Evolutionary conservation across 2,888 invertebrate species (phyloP), one percentile per base, ranked within the genome.

Genomic region (Hirtodrosophila trivittata): DNA sequence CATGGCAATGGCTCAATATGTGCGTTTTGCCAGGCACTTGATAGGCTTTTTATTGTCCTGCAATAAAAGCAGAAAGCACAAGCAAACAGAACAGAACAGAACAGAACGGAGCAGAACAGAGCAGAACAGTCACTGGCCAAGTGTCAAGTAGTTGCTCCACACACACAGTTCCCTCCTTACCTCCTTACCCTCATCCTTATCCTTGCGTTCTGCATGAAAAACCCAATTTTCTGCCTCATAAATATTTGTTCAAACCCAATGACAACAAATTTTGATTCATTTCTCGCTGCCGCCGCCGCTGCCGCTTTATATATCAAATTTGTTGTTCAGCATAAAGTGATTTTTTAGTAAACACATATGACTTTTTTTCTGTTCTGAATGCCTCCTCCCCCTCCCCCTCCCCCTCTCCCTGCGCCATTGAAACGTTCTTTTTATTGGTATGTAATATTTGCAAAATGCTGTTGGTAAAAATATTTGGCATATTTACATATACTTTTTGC

Each of bases 221-320:
- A 75, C 75, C 58, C 80, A 81, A 81, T 81, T 81, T 81, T 81
- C 80, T 75, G 82, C 70, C 64, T 75, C 80, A 81, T 81, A 81
- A 81, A 81, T 81, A 82, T 81, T 82, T 80, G 75, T 77, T 58
- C 60, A 75, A 82, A 75, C 76, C 51, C 74, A 64, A 71, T 57
- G 72, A 65, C 67, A 71, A 65, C 60, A 62, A 77, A 75, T 71
- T 77, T 66, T 81, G 80, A 80, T 80, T 81, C 81, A 74, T 66
- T 71, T 51, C 75, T 42, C 32, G 9, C 42, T 21, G 28, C 38
- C n/a, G 33, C 43, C 32, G 42, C 35, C 46, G 45, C 63, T 41
- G 60, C 47, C 45, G 50, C 37, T 47, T 66, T 62, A 43, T 64
- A 57, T 64, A 59, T 58, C 66, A 62, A 59, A 71, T 54, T 67